Base-by-base conservation (phyloP, 2,888 invertebrate species). In the Calephelis perditalis region DNA sequence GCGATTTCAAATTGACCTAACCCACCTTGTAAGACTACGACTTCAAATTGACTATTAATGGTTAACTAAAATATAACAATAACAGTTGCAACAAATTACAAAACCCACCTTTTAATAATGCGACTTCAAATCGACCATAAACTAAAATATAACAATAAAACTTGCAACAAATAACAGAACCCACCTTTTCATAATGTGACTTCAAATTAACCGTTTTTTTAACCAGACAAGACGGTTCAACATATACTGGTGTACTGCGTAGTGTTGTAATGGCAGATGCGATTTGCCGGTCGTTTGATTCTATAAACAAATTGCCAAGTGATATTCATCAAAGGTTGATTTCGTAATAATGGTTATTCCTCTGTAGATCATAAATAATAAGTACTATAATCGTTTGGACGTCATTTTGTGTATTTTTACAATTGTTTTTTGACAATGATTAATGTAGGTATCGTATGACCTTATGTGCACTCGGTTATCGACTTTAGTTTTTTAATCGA, bases 371-470 rank as follows among this genome's bases (percentile, higher is more conserved):
- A 7, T 46, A 46, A 7, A 46, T 46, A n/a, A 46, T 46, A 46
- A 46, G 4, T 4, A 4, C 46, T 46, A 12, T n/a, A 46, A 46
- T 46, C 12, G 46, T 12, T 46, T 46, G 46, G 46, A n/a, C n/a
- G 46, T 12, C 12, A 46, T 46, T 26, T n/a, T 46, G n/a, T 46
- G 46, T 46, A 46, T 46, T 46, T 46, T 46, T 46, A n/a, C 46
- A 46, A 46, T 12, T n/a, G 46, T 46, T 46, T 40, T 46, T 46
- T 46, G 46, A 46, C 46, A 46, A 46, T 46, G 46, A 46, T 46
- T 46, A 46, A 46, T 46, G 46, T 40, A 7, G 40, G 40, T 5
- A 40, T 26, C 4, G 26, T 26, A 26, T 40, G 40, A 40, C 6
- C 40, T 40, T 40, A 4, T 40, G 5, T 40, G 40, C 40, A 40